Percentiles rank a stretch among this genome's conserved stretches.
Evolutionary conservation across 2,888 invertebrate species (phyloP).

Genomic region (Nasonovia ribisnigri): DNA sequence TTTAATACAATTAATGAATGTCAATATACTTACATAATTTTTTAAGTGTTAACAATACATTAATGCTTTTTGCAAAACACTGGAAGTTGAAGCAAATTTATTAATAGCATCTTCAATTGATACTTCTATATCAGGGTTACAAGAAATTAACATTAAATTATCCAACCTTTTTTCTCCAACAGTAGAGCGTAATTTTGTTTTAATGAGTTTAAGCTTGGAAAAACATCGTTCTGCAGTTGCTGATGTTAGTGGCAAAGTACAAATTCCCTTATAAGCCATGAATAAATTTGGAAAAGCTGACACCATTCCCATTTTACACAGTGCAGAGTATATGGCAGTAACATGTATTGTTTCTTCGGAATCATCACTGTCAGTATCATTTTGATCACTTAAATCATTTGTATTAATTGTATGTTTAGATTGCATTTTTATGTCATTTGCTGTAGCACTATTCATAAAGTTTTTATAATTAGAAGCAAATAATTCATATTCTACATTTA

Average conservation of each 20-base stretch:
- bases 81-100: background rate
- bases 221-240: background rate
- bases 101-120: too few species aligned
- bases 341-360: conserved; percentile 6
- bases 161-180: too few species aligned
- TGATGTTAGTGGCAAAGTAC: background rate
- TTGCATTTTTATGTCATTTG: conserved; percentile 12
- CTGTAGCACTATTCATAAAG: background rate
- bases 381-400: background rate
- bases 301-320: conserved; percentile 6
- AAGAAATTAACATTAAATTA: too few species aligned
- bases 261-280: background rate
- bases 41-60: conserved; percentile 29
- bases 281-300: conserved; percentile 1
- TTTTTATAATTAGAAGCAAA: conserved; percentile 23
- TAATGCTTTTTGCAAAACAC: too few species aligned
- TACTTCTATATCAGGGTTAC: too few species aligned
- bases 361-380: background rate
- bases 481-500: conserved; percentile 15
- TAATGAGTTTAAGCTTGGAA: background rate
- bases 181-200: too few species aligned
- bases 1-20: background rate
- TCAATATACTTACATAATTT: background rate
- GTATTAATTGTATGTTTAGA: background rate
- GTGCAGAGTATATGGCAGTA: background rate